A percentile compares a stretch with the other conserved stretches of the same genome.
Evolutionary conservation across 1,140 invertebrate genomes (phyloP).

Genomic region (Drosophila pseudoananassae): DNA sequence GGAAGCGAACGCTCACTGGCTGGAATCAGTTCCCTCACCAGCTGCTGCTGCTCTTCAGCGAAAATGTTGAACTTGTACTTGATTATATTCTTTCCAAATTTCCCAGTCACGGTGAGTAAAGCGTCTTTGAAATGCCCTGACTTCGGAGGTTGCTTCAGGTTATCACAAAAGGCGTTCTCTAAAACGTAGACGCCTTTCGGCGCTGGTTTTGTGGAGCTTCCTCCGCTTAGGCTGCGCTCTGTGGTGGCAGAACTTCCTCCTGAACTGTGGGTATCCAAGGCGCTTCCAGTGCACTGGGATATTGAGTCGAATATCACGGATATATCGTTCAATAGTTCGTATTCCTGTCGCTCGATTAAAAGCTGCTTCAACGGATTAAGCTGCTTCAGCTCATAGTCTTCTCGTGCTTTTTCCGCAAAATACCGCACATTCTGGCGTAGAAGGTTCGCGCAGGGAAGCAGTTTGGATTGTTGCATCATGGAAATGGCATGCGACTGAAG

Average conservation of each 20-base stretch:
- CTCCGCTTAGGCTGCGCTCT: conserved; percentile 61
- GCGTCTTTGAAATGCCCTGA: conserved; percentile 79
- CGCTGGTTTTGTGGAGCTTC: conserved; percentile 4
- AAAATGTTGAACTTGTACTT: conserved; percentile 84
- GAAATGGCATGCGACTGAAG: conserved; percentile 60
- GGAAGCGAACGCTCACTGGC: conserved; percentile 71
- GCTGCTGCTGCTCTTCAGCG: conserved; percentile 78
- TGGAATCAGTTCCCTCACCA: conserved; percentile 76
- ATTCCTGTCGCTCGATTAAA: conserved; percentile 74
- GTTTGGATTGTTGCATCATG: conserved; percentile 64
- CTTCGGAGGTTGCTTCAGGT: conserved; percentile 66
- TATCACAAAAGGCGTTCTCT: conserved; percentile 82
- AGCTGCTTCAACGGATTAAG: conserved; percentile 74
- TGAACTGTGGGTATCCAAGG: conserved; percentile 73
- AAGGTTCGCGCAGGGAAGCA: conserved; percentile 70
- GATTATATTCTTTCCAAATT: conserved; percentile 83
- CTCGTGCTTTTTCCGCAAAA: conserved; percentile 80
- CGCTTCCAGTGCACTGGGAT: conserved; percentile 68
- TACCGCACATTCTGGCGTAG: conserved; percentile 80
- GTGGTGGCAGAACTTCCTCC: conserved; percentile 76
- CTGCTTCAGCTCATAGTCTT: conserved; percentile 73
- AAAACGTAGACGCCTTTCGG: conserved; percentile 71
- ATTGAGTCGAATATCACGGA: conserved; percentile 83
- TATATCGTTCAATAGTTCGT: conserved; percentile 80
- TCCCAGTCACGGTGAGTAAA: conserved; percentile 75